These are phyloP conservation scores for Crocuta crocuta DNA, from an alignment of 2,113 vertebrate genomes.

Conservation along the genomic window DNA sequence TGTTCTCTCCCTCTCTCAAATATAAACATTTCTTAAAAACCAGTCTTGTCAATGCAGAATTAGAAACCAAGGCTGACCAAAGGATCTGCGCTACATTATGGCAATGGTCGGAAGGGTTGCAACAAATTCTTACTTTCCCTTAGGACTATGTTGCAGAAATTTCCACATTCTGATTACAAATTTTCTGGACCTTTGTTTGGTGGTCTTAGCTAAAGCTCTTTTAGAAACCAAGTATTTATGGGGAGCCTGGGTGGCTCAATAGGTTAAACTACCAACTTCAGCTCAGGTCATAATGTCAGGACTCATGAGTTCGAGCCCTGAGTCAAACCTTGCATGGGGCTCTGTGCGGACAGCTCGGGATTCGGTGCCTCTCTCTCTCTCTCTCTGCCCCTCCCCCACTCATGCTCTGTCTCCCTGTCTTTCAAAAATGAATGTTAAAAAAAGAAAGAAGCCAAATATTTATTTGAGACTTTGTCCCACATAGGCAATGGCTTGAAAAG, in stretches of 20 bases:
- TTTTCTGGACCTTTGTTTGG: not conserved
- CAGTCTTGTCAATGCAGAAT: not conserved
- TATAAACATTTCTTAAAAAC: too few species aligned
- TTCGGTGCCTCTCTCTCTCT: too few species aligned
- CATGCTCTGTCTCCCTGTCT: too few species aligned
- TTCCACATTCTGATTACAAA: not conserved
- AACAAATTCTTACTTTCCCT: not conserved
- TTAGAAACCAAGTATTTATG: conserved; percentile 65
- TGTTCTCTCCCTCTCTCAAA: too few species aligned
- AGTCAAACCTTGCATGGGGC: too few species aligned
- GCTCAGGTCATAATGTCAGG: too few species aligned
- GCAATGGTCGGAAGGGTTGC: not conserved
- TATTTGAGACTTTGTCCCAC: conserved; percentile 43
- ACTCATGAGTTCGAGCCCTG: too few species aligned
- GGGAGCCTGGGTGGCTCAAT: too few species aligned
- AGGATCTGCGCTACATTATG: not conserved
- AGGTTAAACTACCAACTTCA: too few species aligned
- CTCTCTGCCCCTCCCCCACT: too few species aligned
- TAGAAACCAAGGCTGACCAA: not conserved
- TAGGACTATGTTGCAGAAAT: not conserved
- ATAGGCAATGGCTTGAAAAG: conserved; percentile 67
- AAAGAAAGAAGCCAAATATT: conserved; percentile 55
- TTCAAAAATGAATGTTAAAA: too few species aligned
- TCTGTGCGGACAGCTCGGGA: too few species aligned
- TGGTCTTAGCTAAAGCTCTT: not conserved